These are phyloP conservation scores for Echinarachnius parma DNA, from an alignment of 53 echinoderm and acorn worm genomes.

Conservation along the genomic window DNA sequence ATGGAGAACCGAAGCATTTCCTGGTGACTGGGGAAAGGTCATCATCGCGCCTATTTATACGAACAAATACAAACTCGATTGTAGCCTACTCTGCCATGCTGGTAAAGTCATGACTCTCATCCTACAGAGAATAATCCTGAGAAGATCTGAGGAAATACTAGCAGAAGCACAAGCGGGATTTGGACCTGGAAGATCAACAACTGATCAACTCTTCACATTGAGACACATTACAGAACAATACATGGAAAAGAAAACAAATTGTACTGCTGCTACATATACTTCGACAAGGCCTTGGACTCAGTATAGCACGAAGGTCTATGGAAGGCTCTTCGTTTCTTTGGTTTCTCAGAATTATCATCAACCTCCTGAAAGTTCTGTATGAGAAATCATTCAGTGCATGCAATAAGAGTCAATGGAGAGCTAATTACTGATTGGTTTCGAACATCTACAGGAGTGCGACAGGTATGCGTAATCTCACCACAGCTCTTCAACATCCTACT, in stretches of 20 bases:
- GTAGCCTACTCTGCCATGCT: conserved; percentile 2
- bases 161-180: conserved; percentile 29
- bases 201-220: conserved; percentile 13
- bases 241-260: no score
- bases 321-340: conserved; percentile 24
- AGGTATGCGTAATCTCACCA: neutral
- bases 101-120: conserved; percentile 18
- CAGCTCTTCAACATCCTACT: neutral
- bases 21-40: conserved; percentile 13
- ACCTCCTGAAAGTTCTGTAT: conserved; percentile 15
- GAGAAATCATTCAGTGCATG: conserved; percentile 20
- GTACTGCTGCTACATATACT: conserved; percentile 11
- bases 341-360: conserved; percentile 1
- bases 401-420: neutral
- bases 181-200: conserved; percentile 28
- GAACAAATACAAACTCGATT: conserved; percentile 31
- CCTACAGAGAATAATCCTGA: conserved; percentile 13
- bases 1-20: conserved; percentile 17
- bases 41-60: conserved; percentile 21
- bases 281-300: neutral
- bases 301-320: conserved; percentile 38
- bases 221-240: no score
- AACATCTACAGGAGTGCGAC: neutral
- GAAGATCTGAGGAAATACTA: conserved; percentile 24
- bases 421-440: conserved; percentile 14